A percentile compares a stretch with the other conserved stretches of the same genome.
These are phyloP conservation scores for Carassius carassius DNA, from an alignment of 2,113 vertebrate species.

Conservation along the genomic window DNA sequence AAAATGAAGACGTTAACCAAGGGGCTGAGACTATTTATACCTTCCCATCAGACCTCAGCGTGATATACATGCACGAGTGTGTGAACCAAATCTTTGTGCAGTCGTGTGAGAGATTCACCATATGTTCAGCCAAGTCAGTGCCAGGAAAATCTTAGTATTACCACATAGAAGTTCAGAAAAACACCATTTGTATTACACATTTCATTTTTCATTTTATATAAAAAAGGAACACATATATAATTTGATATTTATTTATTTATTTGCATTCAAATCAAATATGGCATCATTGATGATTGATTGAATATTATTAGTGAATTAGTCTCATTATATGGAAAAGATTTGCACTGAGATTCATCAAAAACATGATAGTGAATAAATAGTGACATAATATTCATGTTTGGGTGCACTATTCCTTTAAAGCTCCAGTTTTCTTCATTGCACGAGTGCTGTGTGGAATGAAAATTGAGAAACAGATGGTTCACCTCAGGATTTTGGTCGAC, in stretches of 20 bases:
- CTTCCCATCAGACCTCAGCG: neutral
- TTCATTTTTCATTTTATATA: neutral
- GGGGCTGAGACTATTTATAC: neutral
- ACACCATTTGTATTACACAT: neutral
- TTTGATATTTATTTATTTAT: too few species aligned
- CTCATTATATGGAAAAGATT: neutral
- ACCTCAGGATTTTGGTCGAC: neutral
- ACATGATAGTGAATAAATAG: neutral
- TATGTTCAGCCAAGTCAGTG: neutral
- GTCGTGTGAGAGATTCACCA: slow-evolving; percentile 19
- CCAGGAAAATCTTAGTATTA: slow-evolving; percentile 3
- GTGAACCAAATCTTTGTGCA: slow-evolving; percentile 7
- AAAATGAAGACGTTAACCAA: slow-evolving; percentile 13
- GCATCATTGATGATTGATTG: neutral
- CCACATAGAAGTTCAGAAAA: neutral
- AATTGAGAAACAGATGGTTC: slow-evolving; percentile 18
- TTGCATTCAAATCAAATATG: neutral
- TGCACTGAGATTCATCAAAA: neutral
- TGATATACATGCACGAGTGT: neutral
- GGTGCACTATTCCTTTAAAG: neutral
- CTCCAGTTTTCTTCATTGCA: neutral
- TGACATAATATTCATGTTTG: too few species aligned
- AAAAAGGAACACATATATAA: neutral
- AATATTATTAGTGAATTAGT: too few species aligned
- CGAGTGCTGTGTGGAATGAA: neutral